Evolutionary conservation across 2,888 invertebrate species (phyloP).

Genomic region (Oscheius sp.): DNA sequence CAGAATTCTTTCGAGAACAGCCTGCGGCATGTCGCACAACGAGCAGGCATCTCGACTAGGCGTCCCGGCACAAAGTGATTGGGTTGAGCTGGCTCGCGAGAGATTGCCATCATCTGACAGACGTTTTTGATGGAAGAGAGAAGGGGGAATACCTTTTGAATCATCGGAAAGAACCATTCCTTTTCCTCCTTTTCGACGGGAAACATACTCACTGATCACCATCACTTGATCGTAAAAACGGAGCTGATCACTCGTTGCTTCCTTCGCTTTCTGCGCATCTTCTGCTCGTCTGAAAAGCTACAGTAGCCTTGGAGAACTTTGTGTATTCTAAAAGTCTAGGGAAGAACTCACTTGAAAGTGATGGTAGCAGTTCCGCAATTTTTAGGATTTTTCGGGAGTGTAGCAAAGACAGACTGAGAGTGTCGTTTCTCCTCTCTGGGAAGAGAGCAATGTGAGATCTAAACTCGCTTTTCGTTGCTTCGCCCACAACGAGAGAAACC

Average conservation of each 20-base stretch:
- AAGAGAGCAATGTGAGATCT: conserved; percentile 60
- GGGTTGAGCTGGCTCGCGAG: conserved; percentile 62
- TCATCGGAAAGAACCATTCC: conserved; percentile 55
- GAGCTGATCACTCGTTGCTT: conserved; percentile 63
- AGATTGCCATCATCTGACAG: conserved; percentile 32
- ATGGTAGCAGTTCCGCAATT: conserved; percentile 63
- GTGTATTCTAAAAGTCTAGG: background rate
- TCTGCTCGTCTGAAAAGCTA: conserved; percentile 61
- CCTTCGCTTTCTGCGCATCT: conserved; percentile 57
- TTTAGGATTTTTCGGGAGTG: conserved; percentile 56
- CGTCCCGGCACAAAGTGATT: conserved; percentile 52
- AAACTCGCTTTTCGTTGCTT: too few relatives aligned
- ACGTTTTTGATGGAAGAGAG: background rate
- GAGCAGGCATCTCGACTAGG: conserved; percentile 29
- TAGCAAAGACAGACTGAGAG: conserved; percentile 59
- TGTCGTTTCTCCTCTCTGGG: conserved; percentile 60
- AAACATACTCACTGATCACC: conserved; percentile 56
- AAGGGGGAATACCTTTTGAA: conserved; percentile 12
- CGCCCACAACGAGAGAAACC: too few relatives aligned
- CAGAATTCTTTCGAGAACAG: conserved; percentile 58
- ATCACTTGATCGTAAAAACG: conserved; percentile 68
- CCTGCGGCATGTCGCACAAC: conserved; percentile 55
- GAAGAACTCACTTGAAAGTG: conserved; percentile 61
- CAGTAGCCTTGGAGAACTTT: too few relatives aligned
- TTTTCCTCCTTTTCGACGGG: conserved; percentile 53